phyloP scores from a whole-genome alignment of 2,113 vertebrate genomes.

The Charadrius vociferus region DNA sequence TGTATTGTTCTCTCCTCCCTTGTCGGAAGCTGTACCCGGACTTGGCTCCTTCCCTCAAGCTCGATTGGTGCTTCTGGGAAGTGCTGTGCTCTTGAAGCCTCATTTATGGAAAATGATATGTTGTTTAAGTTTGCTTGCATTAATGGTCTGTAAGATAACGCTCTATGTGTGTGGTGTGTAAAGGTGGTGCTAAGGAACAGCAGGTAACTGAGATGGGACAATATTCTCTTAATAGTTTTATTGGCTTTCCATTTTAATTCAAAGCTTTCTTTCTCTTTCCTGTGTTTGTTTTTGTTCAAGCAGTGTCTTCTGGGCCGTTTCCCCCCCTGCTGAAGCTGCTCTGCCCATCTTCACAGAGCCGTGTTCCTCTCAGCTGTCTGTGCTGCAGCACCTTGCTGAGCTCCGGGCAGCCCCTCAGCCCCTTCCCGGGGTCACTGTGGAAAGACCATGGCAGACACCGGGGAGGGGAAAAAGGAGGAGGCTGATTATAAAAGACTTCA shows the following conservation, averaged over 20 bases:
- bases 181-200: not conserved
- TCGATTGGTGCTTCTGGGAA: not conserved
- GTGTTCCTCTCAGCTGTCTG: not conserved
- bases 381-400: not conserved
- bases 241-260: not conserved
- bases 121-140: not conserved
- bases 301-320: not conserved
- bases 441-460: slow-evolving; percentile 86
- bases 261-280: not conserved
- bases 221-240: not conserved
- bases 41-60: not conserved
- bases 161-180: not conserved
- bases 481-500: slow-evolving; percentile 93
- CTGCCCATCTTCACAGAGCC: not conserved
- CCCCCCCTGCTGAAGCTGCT: slow-evolving; percentile 27
- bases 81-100: not conserved
- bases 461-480: slow-evolving; percentile 92
- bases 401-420: not conserved
- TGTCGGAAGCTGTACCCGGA: not conserved
- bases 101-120: not conserved
- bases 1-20: not conserved
- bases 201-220: not conserved
- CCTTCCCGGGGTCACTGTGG: slow-evolving; percentile 38
- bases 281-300: not conserved
- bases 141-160: not conserved